Conservation (phyloP, 2,888 invertebrate species). For the Falcaria lacertinaria region DNA sequence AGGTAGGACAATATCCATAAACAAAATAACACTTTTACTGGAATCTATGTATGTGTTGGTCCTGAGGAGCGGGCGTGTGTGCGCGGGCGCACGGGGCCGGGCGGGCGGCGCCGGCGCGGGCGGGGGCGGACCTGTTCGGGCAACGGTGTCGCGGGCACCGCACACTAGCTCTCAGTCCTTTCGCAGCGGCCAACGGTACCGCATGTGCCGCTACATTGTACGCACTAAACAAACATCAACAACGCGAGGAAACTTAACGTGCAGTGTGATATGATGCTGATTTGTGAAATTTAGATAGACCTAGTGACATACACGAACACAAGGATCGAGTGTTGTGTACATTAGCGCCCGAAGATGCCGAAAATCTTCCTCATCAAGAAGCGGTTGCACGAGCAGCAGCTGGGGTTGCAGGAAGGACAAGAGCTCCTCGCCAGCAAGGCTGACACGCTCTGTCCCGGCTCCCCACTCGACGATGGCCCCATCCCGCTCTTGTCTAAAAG, state of each 20-base stretch:
- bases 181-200: conserved; percentile 77
- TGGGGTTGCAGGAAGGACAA: conserved; percentile 89
- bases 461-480: conserved; percentile 79
- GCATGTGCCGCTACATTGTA: conserved; percentile 72
- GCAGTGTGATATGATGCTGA: conserved; percentile 74
- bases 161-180: conserved; percentile 73
- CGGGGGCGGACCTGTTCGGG: conserved; percentile 75
- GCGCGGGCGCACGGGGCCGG: conserved; percentile 53
- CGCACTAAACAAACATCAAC: conserved; percentile 66
- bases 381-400: conserved; percentile 94
- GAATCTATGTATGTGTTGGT: conserved; percentile 49
- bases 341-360: conserved; percentile 84
- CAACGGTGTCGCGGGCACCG: conserved; percentile 75
- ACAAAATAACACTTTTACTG: conserved; percentile 74
- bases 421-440: conserved; percentile 84
- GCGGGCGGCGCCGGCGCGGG: conserved; percentile 55
- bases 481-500: conserved; percentile 81
- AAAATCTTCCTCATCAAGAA: conserved; percentile 96
- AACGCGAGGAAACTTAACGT: conserved; percentile 69
- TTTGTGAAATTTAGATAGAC: conserved; percentile 64
- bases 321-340: conserved; percentile 71
- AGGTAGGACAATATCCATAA: conserved; percentile 38
- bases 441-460: conserved; percentile 81
- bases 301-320: conserved; percentile 60
- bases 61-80: conserved; percentile 22